Base-by-base conservation (phyloP, 2,888 invertebrate genomes). In the Mantis religiosa region DNA sequence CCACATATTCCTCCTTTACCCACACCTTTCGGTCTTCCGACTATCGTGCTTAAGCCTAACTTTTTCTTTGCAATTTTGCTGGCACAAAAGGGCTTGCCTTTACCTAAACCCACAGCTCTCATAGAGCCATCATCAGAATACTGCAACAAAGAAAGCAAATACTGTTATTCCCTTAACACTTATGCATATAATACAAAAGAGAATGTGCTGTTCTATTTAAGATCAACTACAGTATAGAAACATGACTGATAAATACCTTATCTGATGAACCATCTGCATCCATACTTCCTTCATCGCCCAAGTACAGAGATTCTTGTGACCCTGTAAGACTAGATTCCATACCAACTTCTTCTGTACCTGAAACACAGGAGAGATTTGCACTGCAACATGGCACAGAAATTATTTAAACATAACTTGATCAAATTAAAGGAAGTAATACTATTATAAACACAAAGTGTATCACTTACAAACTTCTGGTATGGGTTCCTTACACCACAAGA, bases 51-150 rank as follows among this genome's bases (percentile, higher is more conserved):
- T 14, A 96, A 94, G 27, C 96, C 95, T 28, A 97, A 94, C 91
- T 96, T 95, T 92, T 97, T 97, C 92, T 97, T 97, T 0, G 96
- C 96, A 41, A 97, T 96, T 93, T 96, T 96, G 89, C 94, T 94
- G 2, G 96, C 96, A 89, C 95, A 95, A 92, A 95, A 97, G 0
- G 97, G 97, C 92, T 97, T 97, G 82, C 97, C 97, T 93, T 97
- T 97, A 0, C 97, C 97, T 85, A 97, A 94, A 86, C 97, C 97
- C 90, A 96, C 94, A 90, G 93, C 93, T 92, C 92, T 47, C 91
- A 91, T 6, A 91, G 90, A 34, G 28, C 84, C 47, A 30, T 89
- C 90, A 7, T 89, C 89, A 83, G 82, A 81, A 71, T 89, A 87
- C 83, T 88, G 27, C 12, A 85, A 87, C 28, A 88, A 89, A n/a